Conservation (phyloP, 2,888 invertebrate genomes). For the Cephus sareptanus region DNA sequence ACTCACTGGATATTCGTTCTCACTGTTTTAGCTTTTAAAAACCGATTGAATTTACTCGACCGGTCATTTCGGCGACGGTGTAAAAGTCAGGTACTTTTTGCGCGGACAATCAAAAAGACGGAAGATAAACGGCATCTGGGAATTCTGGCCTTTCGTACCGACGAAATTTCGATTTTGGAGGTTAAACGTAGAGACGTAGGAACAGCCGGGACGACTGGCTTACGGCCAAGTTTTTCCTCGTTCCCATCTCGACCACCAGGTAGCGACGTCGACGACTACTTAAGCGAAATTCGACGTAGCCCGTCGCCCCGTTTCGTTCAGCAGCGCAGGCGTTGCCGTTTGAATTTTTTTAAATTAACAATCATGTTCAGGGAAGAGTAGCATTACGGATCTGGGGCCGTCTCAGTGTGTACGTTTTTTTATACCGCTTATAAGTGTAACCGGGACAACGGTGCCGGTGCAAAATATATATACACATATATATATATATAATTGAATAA, state of each 20-base stretch:
- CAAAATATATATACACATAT: conserved; percentile 13
- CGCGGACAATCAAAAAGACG: neutral
- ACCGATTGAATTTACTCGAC: too few relatives aligned
- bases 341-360: conserved; percentile 46
- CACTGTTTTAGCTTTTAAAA: too few relatives aligned
- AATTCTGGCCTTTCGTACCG: neutral
- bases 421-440: conserved; percentile 26
- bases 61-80: too few relatives aligned
- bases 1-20: neutral
- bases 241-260: conserved; percentile 66
- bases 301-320: conserved; percentile 71
- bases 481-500: neutral
- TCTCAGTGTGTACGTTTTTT: conserved; percentile 33
- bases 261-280: conserved; percentile 70
- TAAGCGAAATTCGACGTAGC: conserved; percentile 68
- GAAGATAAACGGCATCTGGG: neutral
- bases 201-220: conserved; percentile 52
- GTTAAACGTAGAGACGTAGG: conserved; percentile 6
- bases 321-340: conserved; percentile 67
- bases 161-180: neutral
- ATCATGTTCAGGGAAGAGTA: conserved; percentile 54
- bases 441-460: conserved; percentile 33
- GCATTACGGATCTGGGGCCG: conserved; percentile 36
- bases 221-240: conserved; percentile 50
- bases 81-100: neutral